phyloP scores from a whole-genome alignment of 2,888 invertebrate genomes.

The Lysandra bellargus region DNA sequence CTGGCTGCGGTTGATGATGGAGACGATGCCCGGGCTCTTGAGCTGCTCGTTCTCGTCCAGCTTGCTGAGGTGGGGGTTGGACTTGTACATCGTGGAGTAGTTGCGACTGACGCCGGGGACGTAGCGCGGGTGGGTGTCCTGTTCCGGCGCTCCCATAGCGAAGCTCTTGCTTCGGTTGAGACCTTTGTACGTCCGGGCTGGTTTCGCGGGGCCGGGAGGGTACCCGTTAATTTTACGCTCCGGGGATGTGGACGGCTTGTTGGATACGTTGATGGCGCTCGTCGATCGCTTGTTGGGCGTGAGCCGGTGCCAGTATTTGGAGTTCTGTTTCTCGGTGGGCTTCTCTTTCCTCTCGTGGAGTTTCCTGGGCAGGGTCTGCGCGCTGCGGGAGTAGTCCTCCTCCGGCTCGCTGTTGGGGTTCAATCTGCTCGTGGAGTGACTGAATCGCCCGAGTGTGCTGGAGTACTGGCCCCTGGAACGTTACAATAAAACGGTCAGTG shows the following conservation, averaged over 20 bases:
- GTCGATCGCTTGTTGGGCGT: conserved; percentile 79
- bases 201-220: conserved; percentile 85
- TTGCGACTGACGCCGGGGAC: conserved; percentile 72
- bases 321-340: conserved; percentile 65
- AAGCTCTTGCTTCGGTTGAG: conserved; percentile 91
- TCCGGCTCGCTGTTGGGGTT: conserved; percentile 77
- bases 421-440: conserved; percentile 89
- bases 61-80: conserved; percentile 87
- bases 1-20: conserved; percentile 91
- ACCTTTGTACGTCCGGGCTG: conserved; percentile 88
- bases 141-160: conserved; percentile 86
- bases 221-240: conserved; percentile 72
- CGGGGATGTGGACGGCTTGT: conserved; percentile 59
- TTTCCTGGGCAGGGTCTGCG: conserved; percentile 89
- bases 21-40: conserved; percentile 92
- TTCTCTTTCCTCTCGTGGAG: conserved; percentile 77
- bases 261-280: conserved; percentile 84
- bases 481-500: conserved; percentile 51
- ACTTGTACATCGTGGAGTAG: conserved; percentile 84
- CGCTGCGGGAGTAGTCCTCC: conserved; percentile 80
- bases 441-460: conserved; percentile 90
- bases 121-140: conserved; percentile 73
- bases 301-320: conserved; percentile 73
- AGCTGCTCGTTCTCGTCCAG: conserved; percentile 86
- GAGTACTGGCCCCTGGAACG: conserved; percentile 84